Evolutionary conservation across 2,113 vertebrate genomes (phyloP).

Genomic region (Leucopsar rothschildi): DNA sequence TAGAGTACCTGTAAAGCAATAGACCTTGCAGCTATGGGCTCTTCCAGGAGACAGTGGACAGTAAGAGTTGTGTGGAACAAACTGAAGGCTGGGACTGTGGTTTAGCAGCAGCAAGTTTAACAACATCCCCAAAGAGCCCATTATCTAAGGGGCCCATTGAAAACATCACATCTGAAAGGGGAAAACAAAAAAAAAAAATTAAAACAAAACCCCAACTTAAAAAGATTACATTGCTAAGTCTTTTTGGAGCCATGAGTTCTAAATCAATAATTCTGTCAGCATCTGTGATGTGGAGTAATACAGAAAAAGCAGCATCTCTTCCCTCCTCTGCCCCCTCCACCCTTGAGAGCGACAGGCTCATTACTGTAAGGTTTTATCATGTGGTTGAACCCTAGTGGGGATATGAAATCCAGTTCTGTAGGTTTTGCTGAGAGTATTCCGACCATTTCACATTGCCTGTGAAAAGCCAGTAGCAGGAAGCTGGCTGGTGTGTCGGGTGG

Average conservation of each 20-base stretch:
- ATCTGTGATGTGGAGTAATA: slow-evolving; percentile 63
- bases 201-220: not conserved
- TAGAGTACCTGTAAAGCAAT: slow-evolving; percentile 62
- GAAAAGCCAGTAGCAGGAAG: not conserved
- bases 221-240: slow-evolving; percentile 40
- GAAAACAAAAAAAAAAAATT: not conserved
- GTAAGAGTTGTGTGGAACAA: not conserved
- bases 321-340: not conserved
- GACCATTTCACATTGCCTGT: not conserved
- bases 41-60: slow-evolving; percentile 41
- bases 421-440: not conserved
- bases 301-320: slow-evolving; percentile 37
- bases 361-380: not conserved
- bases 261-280: slow-evolving; percentile 68
- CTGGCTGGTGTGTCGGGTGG: not conserved
- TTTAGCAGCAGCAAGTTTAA: slow-evolving; percentile 31
- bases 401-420: not conserved
- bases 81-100: not conserved
- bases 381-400: not conserved
- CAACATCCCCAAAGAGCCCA: slow-evolving; percentile 24
- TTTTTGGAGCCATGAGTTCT: slow-evolving; percentile 66
- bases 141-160: slow-evolving; percentile 30
- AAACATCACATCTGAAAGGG: slow-evolving; percentile 36
- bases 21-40: slow-evolving; percentile 56
- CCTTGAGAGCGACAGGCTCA: not conserved